Evolutionary conservation across 92 coral and sea anemone genomes (phyloP).

Genomic region (Virgularia gustaviana): DNA sequence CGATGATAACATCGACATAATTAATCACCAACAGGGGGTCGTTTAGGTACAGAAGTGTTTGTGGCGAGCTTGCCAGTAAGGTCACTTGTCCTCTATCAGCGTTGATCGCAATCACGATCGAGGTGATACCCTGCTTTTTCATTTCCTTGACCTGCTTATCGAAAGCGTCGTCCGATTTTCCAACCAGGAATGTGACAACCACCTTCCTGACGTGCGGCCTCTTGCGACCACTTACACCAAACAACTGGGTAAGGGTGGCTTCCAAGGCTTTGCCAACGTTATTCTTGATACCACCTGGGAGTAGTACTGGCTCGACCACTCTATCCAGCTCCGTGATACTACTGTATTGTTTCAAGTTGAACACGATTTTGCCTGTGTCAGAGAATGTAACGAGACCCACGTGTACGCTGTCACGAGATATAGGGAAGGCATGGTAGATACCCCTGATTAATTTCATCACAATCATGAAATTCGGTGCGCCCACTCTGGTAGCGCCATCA

Average conservation of each 20-base stretch:
- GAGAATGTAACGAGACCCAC: conserved; percentile 69
- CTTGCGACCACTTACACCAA: conserved; percentile 18
- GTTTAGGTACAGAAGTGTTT: neutral
- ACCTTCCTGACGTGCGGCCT: conserved; percentile 12
- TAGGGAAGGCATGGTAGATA: conserved; percentile 75
- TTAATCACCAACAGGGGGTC: conserved; percentile 4
- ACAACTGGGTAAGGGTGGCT: conserved; percentile 1
- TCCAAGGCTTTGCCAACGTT: conserved; percentile 23
- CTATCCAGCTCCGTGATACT: conserved; percentile 39
- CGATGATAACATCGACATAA: conserved; percentile 15
- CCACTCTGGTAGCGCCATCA: conserved; percentile 66
- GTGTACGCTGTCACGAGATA: conserved; percentile 68
- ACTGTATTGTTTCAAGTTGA: conserved; percentile 49
- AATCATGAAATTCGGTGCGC: conserved; percentile 46
- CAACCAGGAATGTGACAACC: conserved; percentile 29
- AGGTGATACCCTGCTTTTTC: conserved; percentile 16
- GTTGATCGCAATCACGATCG: conserved; percentile 19
- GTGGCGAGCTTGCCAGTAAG: conserved; percentile 21
- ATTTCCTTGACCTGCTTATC: neutral
- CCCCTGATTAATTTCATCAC: conserved; percentile 54
- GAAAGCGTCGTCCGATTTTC: conserved; percentile 25
- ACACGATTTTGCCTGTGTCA: conserved; percentile 42
- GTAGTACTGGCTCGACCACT: conserved; percentile 23
- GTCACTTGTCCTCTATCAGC: conserved; percentile 5
- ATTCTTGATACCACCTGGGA: conserved; percentile 13